Percentiles rank a stretch among this genome's conserved stretches.
Evolutionary conservation across 2,888 invertebrate species (phyloP).

Genomic region (Drosophila crucigera): DNA sequence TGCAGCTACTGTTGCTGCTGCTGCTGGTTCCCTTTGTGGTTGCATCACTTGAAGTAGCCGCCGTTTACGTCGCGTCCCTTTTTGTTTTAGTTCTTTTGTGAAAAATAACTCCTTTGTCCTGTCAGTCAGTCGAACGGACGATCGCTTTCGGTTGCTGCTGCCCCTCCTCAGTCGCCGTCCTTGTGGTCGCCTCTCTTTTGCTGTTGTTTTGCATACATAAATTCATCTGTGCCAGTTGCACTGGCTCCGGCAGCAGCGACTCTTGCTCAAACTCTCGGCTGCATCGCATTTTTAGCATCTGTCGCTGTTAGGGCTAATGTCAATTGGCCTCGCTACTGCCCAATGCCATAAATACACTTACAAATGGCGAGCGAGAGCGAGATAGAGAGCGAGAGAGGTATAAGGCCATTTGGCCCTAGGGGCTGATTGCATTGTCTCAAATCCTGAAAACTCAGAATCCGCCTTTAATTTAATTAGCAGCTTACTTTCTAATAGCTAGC

Average conservation of each 20-base stretch:
- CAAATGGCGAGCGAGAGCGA: background rate
- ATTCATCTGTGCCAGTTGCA: conserved; percentile 81
- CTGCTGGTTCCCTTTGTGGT: conserved; percentile 48
- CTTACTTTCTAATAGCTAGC: conserved; percentile 58
- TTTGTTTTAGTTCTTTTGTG: conserved; percentile 73
- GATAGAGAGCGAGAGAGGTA: background rate
- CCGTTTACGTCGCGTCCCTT: conserved; percentile 45
- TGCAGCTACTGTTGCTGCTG: conserved; percentile 14
- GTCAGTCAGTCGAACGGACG: conserved; percentile 74
- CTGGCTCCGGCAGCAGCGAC: conserved; percentile 36
- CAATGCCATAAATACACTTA: conserved; percentile 71
- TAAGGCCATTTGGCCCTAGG: conserved; percentile 36
- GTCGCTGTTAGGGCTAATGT: conserved; percentile 79
- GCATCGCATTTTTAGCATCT: conserved; percentile 66
- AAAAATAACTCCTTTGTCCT: conserved; percentile 84
- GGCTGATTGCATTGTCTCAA: conserved; percentile 62
- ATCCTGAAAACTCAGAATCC: conserved; percentile 33
- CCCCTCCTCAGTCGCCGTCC: background rate
- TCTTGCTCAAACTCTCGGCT: conserved; percentile 51
- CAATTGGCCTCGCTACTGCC: conserved; percentile 64
- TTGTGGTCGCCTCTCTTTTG: conserved; percentile 19
- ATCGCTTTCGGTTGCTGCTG: conserved; percentile 70
- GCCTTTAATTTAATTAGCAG: conserved; percentile 77
- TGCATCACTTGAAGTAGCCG: conserved; percentile 60
- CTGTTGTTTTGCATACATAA: conserved; percentile 84